phyloP scores from a whole-genome alignment of 2,888 invertebrate species.

The Ctenicera cuprea region DNA sequence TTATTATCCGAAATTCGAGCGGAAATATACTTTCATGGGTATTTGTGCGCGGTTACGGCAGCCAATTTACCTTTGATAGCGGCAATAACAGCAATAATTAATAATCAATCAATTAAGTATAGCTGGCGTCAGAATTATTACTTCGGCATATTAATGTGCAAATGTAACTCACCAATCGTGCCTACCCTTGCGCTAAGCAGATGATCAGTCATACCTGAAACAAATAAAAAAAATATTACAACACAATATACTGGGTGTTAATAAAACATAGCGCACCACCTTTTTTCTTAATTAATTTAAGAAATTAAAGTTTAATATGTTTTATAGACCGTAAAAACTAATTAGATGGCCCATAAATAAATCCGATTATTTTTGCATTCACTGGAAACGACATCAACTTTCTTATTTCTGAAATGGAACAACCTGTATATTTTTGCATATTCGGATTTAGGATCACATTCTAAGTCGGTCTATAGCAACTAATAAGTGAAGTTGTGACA shows the following conservation, averaged over 20 bases:
- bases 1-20: slow-evolving; percentile 18
- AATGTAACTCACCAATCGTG: slow-evolving; percentile 14
- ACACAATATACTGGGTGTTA: slow-evolving; percentile 17
- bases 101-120: slow-evolving; percentile 31
- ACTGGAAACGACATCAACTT: too few species aligned
- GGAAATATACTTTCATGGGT: slow-evolving; percentile 29
- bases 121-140: slow-evolving; percentile 11
- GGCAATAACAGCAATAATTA: slow-evolving; percentile 20
- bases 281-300: too few species aligned
- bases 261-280: too few species aligned
- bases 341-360: too few species aligned
- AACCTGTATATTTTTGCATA: too few species aligned
- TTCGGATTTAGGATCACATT: too few species aligned
- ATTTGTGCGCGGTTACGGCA: slow-evolving; percentile 15
- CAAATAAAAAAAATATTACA: slow-evolving; percentile 8
- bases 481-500: too few species aligned
- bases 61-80: slow-evolving; percentile 25
- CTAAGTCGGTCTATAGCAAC: too few species aligned
- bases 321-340: too few species aligned
- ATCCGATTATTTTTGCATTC: too few species aligned
- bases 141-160: background rate
- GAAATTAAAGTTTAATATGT: too few species aligned
- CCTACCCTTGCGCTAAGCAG: background rate
- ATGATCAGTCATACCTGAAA: slow-evolving; percentile 11
- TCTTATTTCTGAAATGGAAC: too few species aligned